Conservation (phyloP, 2,888 invertebrate species). For the Parnassius orleans region DNA sequence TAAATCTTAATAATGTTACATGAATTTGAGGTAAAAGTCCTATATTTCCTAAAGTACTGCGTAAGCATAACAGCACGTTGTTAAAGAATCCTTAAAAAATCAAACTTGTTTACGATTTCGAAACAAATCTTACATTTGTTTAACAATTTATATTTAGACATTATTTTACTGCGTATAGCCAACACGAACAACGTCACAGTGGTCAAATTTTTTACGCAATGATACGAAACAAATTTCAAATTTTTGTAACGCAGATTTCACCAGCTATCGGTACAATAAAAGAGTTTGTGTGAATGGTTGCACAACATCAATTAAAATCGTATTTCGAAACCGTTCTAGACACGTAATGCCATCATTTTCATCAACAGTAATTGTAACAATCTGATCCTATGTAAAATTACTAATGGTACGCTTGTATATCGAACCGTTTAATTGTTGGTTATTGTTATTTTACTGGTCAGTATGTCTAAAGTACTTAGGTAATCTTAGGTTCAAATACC, state of each 20-base stretch:
- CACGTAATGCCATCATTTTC: slow-evolving; percentile 67
- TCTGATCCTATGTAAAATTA: slow-evolving; percentile 9
- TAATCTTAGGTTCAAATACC: not conserved
- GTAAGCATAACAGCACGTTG: not conserved
- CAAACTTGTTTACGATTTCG: slow-evolving; percentile 12
- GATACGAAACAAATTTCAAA: not conserved
- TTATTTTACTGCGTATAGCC: not conserved
- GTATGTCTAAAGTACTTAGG: not conserved
- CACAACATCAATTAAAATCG: slow-evolving; percentile 76
- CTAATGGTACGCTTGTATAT: slow-evolving; percentile 8
- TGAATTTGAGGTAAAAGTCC: no score
- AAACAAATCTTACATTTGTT: not conserved
- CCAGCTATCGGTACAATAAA: slow-evolving; percentile 49
- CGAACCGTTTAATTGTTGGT: slow-evolving; percentile 29
- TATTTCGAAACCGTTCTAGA: slow-evolving; percentile 60
- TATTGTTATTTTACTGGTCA: slow-evolving; percentile 12
- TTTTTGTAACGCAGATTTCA: slow-evolving; percentile 19
- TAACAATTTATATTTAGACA: slow-evolving; percentile 12
- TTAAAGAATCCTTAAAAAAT: not conserved
- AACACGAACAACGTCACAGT: not conserved
- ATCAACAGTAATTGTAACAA: slow-evolving; percentile 24
- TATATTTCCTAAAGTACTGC: not conserved
- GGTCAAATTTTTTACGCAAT: slow-evolving; percentile 4
- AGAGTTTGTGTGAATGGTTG: slow-evolving; percentile 52
- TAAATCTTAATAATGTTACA: no score